Percentiles rank a stretch among this genome's conserved stretches.
These are phyloP conservation scores for Pangasius djambal DNA, from an alignment of 2,797 vertebrate genomes.

Conservation along the genomic window DNA sequence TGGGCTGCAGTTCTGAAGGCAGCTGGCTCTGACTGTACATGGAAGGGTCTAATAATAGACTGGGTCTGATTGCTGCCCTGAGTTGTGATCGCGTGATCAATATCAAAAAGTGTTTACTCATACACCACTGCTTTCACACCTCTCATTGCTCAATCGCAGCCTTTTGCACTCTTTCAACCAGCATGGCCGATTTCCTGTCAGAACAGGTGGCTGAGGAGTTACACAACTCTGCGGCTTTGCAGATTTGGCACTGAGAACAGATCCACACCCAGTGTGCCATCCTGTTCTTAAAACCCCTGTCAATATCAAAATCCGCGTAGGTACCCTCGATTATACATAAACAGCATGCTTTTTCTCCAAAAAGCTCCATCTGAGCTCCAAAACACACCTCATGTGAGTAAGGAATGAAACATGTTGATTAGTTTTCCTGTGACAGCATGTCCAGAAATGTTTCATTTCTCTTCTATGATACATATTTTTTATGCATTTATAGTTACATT, in stretches of 20 bases:
- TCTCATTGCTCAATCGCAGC: slow-evolving; percentile 23
- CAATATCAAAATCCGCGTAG: background rate
- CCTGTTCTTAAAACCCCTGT: background rate
- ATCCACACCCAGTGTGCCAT: slow-evolving; percentile 19
- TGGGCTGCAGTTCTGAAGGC: slow-evolving; percentile 40
- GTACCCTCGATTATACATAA: background rate
- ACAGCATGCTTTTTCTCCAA: background rate
- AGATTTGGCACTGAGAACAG: slow-evolving; percentile 9
- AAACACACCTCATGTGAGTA: background rate
- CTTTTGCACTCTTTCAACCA: slow-evolving; percentile 21
- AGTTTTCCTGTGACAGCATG: background rate
- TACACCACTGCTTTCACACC: slow-evolving; percentile 12
- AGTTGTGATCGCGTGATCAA: slow-evolving; percentile 49
- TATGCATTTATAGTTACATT: background rate
- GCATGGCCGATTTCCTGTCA: slow-evolving; percentile 37
- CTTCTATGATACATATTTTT: background rate
- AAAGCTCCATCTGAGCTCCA: background rate
- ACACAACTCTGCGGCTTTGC: slow-evolving; percentile 22
- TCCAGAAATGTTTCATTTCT: background rate
- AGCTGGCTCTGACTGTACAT: slow-evolving; percentile 50
- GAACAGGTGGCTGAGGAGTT: slow-evolving; percentile 41
- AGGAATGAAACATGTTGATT: background rate
- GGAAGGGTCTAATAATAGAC: slow-evolving; percentile 49
- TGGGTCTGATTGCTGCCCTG: slow-evolving; percentile 42
- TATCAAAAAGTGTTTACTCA: slow-evolving; percentile 51